Evolutionary conservation across 2,113 vertebrate species (phyloP).

Genomic region (Cyprinodon tularosa): DNA sequence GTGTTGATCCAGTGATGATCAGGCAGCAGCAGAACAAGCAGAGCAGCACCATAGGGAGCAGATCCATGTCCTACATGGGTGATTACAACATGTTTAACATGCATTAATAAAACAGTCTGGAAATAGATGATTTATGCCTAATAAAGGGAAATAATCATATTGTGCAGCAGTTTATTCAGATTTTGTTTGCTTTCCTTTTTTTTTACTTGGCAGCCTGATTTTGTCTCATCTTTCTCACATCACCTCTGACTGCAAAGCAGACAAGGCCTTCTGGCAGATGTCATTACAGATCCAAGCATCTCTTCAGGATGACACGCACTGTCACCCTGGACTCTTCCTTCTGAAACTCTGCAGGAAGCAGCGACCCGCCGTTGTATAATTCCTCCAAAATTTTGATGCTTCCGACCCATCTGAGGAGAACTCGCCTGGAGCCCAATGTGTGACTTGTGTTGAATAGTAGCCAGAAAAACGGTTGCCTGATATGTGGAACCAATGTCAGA

Average conservation of each 20-base stretch:
- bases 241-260: conserved; percentile 63
- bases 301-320: conserved; percentile 29
- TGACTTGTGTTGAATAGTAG: conserved; percentile 42
- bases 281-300: conserved; percentile 43
- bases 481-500: conserved; percentile 47
- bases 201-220: conserved; percentile 53
- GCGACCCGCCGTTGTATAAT: conserved; percentile 26
- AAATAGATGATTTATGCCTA: neutral
- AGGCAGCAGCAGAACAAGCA: neutral
- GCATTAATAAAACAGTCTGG: conserved; percentile 8
- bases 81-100: conserved; percentile 61
- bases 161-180: neutral
- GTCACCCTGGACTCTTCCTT: conserved; percentile 52
- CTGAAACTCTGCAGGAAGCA: conserved; percentile 25
- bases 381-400: conserved; percentile 40
- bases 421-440: conserved; percentile 43
- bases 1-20: conserved; percentile 69
- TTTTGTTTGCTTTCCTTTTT: conserved; percentile 7
- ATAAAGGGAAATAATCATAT: neutral
- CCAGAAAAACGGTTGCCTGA: conserved; percentile 51
- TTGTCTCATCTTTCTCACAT: conserved; percentile 57
- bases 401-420: conserved; percentile 36
- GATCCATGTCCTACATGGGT: conserved; percentile 38
- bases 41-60: conserved; percentile 14
- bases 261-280: conserved; percentile 60